Evolutionary conservation across 1,140 invertebrate species (phyloP), one percentile per base, ranked within the genome.

Genomic region (Aethina tumida): DNA sequence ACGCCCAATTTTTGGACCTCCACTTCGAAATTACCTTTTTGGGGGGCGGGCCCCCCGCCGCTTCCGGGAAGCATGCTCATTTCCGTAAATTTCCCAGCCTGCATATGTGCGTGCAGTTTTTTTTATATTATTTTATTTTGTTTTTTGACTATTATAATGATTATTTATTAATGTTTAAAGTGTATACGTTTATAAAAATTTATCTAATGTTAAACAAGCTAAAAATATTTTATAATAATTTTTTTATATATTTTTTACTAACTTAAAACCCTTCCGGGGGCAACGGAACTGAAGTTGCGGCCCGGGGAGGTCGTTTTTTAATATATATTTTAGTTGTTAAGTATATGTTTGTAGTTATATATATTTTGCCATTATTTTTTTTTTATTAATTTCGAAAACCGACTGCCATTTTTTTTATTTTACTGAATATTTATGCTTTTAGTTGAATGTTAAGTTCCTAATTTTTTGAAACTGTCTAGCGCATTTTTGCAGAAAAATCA

Each of bases 401-500:
- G 55, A 57, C 55, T 57, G 55, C 55, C 55, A 57, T 55, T 55
- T 54, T 46, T 47, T 43, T 48, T 26, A 39, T 46, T 48, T 53
- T 53, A 55, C 41, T 53, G 50, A 53, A 50, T 43, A 43, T 49
- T 51, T 51, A 46, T 24, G 41, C 40, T 54, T 52, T 42, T 53
- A 47, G 44, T 46, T 48, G 46, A 45, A 40, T 25, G 50, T 52
- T 57, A 53, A 50, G 55, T 57, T 56, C 55, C 55, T 57, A 57
- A 52, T 43, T 47, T 41, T 36, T 53, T 45, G 49, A 42, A 35
- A 44, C 49, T 53, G 50, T 50, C 49, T 45, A 49, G 44, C 49
- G 45, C 32, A 24, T 41, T 34, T 45, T 34, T 45, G 47, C 45
- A 31, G 33, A 42, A 45, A 38, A 20, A 24, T 38, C 36, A 34